Evolutionary conservation across 2,888 invertebrate genomes (phyloP), one percentile per base, ranked within the genome.

Genomic region (Leucophenga montana): DNA sequence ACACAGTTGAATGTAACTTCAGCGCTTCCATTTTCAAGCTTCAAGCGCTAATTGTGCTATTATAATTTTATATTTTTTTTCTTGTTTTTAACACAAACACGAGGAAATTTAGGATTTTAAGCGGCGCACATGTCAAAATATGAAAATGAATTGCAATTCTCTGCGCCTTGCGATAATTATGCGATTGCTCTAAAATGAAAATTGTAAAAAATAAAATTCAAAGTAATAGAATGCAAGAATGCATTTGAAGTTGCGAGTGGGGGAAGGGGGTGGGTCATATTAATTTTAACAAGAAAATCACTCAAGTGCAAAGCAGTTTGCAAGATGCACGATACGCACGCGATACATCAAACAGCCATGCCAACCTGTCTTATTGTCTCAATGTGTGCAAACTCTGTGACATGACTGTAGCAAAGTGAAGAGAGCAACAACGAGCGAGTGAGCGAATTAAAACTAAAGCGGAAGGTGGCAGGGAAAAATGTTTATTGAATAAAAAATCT

Each of bases 361-460:
- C 39, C 39, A 11, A 11, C 39, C 11, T 39, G 8, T 39, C 11
- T 39, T 3, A 5, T 11, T 39, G 33, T 33, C 8, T 3, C 18
- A 3, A 4, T 69, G 72, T 61, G 65, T 73, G 79, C 73, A 71
- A 31, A 81, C 83, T 81, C 77, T 70, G 71, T 70, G 78, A 74
- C 73, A 74, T 67, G 70, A 81, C 78, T 81, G 81, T 84, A 50
- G 50, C 50, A 4, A 11, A n/a, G 27, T 27, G 27, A 3, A 27
- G 27, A 27, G 27, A 27, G 27, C 39, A 39, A 16, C 50, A 11
- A 64, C 22, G 46, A 18, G 48, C 62, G 62, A 46, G 14, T 48
- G 16, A 13, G 18, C 16, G 18, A 1, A 27, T 27, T 27, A 27
- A 27, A 27, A 4, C 4, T 27, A 27, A 27, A 27, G 27, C 27